A percentile compares a stretch with the other conserved stretches of the same genome.
phyloP scores from a whole-genome alignment of 2,113 vertebrate species.

The Rhea americana region DNA sequence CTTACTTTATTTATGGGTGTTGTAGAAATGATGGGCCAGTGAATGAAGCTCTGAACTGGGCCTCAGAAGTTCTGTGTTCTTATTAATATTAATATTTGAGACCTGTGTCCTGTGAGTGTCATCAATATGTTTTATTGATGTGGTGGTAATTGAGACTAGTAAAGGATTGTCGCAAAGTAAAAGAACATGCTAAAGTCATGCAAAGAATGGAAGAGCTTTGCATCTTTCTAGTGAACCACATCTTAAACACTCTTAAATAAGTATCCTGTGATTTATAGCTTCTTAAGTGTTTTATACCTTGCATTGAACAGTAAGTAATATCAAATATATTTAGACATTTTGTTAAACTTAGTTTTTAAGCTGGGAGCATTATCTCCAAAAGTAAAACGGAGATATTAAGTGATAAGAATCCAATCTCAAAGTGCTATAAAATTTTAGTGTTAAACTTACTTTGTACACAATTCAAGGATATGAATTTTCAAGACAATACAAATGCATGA shows the following conservation, averaged over 20 bases:
- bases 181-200: background rate
- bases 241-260: no score
- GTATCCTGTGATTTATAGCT: background rate
- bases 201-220: background rate
- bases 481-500: background rate
- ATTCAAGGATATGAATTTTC: background rate
- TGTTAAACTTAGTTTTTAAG: background rate
- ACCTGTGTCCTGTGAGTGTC: background rate
- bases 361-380: background rate
- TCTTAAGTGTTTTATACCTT: background rate
- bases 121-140: background rate
- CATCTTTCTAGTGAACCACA: background rate
- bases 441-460: background rate
- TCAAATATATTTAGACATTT: background rate
- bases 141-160: background rate
- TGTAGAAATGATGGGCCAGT: background rate
- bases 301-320: background rate
- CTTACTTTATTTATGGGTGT: background rate
- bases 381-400: background rate
- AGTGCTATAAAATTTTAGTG: background rate
- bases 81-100: background rate
- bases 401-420: background rate
- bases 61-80: background rate
- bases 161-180: background rate
- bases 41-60: background rate